A percentile compares a stretch with the other conserved stretches of the same genome.
phyloP scores from a whole-genome alignment of 2,888 invertebrate genomes.

The Chrysodeixis includens region DNA sequence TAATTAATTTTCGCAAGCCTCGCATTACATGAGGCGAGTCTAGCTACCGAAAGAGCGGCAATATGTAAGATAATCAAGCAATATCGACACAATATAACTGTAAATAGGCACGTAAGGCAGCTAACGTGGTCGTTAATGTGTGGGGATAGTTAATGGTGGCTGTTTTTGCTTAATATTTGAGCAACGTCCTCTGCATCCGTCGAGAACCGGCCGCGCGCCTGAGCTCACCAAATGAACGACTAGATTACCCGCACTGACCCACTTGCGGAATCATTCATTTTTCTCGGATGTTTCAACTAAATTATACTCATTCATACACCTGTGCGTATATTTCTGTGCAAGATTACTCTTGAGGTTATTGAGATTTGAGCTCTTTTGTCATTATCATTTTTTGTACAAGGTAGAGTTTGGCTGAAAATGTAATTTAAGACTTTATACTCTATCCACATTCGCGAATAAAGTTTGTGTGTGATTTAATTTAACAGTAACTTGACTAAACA shows the following conservation, averaged over 20 bases:
- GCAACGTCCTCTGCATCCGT: constrained; percentile 54
- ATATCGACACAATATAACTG: constrained; percentile 40
- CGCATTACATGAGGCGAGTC: background rate
- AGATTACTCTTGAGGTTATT: no score
- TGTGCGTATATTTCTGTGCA: background rate
- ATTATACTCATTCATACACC: constrained; percentile 1
- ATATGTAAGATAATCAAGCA: constrained; percentile 9
- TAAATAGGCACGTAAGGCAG: constrained; percentile 25
- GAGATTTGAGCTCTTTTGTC: no score
- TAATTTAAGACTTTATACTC: no score
- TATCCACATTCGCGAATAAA: no score
- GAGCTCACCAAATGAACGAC: constrained; percentile 14
- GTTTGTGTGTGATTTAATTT: no score
- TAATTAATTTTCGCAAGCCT: constrained; percentile 3
- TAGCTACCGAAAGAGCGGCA: constrained; percentile 5
- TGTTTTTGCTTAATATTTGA: constrained; percentile 56
- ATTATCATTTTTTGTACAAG: no score
- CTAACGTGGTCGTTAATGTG: constrained; percentile 48
- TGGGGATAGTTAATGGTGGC: constrained; percentile 44
- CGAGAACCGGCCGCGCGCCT: constrained; percentile 44
- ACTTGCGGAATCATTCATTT: constrained; percentile 29
- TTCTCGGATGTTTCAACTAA: constrained; percentile 7
- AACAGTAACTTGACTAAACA: no score
- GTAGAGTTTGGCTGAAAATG: no score
- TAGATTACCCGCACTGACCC: constrained; percentile 39